Evolutionary conservation across 2,113 vertebrate species (phyloP).

Genomic region (Mus pahari): DNA sequence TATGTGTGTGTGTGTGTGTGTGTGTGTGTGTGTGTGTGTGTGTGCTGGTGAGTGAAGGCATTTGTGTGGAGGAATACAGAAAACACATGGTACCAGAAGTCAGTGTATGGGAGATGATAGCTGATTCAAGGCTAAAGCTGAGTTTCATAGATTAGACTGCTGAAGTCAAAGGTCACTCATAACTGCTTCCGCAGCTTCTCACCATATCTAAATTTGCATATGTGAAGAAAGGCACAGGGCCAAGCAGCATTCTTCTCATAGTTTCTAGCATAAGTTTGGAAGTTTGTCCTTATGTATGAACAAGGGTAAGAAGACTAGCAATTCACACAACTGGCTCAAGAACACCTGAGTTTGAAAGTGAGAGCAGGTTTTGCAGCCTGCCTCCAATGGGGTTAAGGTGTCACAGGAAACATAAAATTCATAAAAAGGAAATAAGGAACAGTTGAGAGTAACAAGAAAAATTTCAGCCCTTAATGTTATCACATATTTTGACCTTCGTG

Average conservation of each 20-base stretch:
- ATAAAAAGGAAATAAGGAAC: not conserved
- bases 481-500: not conserved
- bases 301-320: not conserved
- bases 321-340: not conserved
- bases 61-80: not conserved
- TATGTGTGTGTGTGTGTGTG: not conserved
- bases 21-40: not conserved
- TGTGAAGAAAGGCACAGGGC: not conserved
- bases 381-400: rapidly evolving
- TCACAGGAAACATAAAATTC: not conserved
- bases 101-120: not conserved
- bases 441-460: slow-evolving; percentile 5
- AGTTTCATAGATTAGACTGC: not conserved
- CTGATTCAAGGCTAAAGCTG: not conserved
- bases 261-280: not conserved
- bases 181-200: not conserved
- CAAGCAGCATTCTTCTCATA: not conserved
- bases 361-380: not conserved
- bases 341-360: not conserved
- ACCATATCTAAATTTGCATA: not conserved
- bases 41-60: not conserved
- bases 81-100: not conserved
- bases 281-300: not conserved
- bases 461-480: not conserved
- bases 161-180: not conserved